Evolutionary conservation across 1,140 invertebrate species (phyloP).

Genomic region (Ericerus pela): DNA sequence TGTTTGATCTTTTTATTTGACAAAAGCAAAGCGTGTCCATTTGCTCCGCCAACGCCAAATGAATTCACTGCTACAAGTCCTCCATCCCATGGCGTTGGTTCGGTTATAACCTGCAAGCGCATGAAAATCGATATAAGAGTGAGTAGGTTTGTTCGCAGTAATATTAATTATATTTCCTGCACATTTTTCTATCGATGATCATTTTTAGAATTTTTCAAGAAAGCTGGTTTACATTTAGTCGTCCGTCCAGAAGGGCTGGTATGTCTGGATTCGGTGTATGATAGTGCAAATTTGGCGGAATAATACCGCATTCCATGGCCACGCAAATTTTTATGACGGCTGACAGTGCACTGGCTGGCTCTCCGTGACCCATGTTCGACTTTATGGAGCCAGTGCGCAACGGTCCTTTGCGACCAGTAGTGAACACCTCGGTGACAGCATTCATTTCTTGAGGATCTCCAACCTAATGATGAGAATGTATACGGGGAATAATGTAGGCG

Average conservation of each 20-base stretch:
- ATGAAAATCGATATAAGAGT: neutral
- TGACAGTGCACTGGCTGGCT: constrained; percentile 45
- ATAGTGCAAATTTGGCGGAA: constrained; percentile 40
- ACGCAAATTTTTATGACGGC: constrained; percentile 37
- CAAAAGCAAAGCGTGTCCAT: constrained; percentile 44
- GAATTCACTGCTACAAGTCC: constrained; percentile 49
- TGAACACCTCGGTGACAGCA: constrained; percentile 29
- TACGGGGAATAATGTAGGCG: neutral
- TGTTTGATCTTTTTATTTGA: constrained; percentile 24
- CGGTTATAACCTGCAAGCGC: constrained; percentile 34
- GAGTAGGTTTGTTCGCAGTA: neutral
- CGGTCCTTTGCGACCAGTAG: constrained; percentile 33
- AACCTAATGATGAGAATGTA: constrained; percentile 6
- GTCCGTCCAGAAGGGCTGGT: constrained; percentile 40
- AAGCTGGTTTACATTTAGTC: constrained; percentile 32
- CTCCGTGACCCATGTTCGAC: constrained; percentile 58
- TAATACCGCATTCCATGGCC: constrained; percentile 18
- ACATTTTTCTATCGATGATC: neutral
- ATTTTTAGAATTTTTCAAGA: neutral
- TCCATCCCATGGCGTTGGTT: constrained; percentile 39
- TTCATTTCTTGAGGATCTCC: constrained; percentile 27
- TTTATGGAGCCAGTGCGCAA: constrained; percentile 55
- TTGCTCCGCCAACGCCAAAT: constrained; percentile 52
- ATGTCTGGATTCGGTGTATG: constrained; percentile 46
- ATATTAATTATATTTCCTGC: neutral